Evolutionary conservation across 2,113 vertebrate genomes (phyloP).

Genomic region (Hyla sarda): DNA sequence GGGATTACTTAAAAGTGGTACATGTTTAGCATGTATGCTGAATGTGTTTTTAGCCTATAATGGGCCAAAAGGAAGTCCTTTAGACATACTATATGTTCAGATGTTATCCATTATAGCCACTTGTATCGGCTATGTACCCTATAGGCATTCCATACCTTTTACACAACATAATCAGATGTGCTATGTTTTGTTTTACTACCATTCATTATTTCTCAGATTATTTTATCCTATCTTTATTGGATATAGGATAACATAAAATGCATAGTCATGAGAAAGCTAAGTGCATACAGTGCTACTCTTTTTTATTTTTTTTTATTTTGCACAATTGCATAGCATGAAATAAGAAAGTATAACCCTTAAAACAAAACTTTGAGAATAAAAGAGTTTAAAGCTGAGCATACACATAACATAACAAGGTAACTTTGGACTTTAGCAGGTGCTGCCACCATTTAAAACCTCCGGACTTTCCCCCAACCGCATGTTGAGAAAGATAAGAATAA

Average conservation of each 20-base stretch:
- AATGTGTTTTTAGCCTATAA: not conserved
- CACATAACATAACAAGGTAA: too few relatives aligned
- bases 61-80: not conserved
- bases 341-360: not conserved
- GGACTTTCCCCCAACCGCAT: too few relatives aligned
- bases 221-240: not conserved
- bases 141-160: not conserved
- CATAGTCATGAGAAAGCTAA: not conserved
- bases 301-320: not conserved
- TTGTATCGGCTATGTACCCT: not conserved
- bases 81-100: not conserved
- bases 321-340: not conserved
- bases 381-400: too few relatives aligned
- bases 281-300: not conserved
- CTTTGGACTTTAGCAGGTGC: too few relatives aligned
- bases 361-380: too few relatives aligned
- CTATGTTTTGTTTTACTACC: not conserved
- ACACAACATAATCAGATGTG: not conserved
- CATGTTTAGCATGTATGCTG: not conserved
- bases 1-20: not conserved
- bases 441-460: too few relatives aligned
- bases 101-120: not conserved
- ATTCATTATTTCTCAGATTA: not conserved
- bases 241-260: not conserved
- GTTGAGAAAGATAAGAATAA: too few relatives aligned